Percentiles rank a stretch among this genome's conserved stretches.
Evolutionary conservation across 2,797 vertebrate genomes (phyloP).

Genomic region (Ptychobarbus kaznakovi): DNA sequence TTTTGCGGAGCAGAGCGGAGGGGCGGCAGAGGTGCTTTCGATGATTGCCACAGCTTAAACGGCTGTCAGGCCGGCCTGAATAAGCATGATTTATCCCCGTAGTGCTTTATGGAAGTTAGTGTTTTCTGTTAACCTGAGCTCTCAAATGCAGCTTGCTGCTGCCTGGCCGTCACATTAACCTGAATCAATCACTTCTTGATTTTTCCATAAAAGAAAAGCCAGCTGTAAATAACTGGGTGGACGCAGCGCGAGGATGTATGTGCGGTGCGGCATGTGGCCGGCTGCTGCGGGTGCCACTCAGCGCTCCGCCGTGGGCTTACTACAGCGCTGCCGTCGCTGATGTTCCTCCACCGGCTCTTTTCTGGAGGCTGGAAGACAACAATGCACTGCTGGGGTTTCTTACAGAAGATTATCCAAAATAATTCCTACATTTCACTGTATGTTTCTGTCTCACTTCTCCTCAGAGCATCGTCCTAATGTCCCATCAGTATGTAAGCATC

Average conservation of each 20-base stretch:
- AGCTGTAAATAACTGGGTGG: conserved; percentile 79
- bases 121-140: conserved; percentile 85
- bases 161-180: conserved; percentile 82
- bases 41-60: conserved; percentile 97
- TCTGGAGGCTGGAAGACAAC: not conserved
- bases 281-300: conserved; percentile 17
- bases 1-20: conserved; percentile 93
- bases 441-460: not conserved
- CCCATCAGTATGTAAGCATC: not conserved
- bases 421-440: not conserved
- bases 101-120: conserved; percentile 83
- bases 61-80: conserved; percentile 94
- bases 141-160: conserved; percentile 75
- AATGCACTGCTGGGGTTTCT: not conserved
- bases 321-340: not conserved
- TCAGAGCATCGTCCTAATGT: conserved; percentile 1
- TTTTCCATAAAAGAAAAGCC: conserved; percentile 83
- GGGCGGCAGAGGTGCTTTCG: conserved; percentile 87
- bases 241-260: conserved; percentile 55
- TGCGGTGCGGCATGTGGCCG: not conserved
- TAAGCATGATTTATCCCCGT: conserved; percentile 99
- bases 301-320: not conserved
- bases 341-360: not conserved
- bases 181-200: conserved; percentile 85
- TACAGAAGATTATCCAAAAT: not conserved